Evolutionary conservation across 92 coral and sea anemone species (phyloP).

Genomic region (Umimayanthus kanabou): DNA sequence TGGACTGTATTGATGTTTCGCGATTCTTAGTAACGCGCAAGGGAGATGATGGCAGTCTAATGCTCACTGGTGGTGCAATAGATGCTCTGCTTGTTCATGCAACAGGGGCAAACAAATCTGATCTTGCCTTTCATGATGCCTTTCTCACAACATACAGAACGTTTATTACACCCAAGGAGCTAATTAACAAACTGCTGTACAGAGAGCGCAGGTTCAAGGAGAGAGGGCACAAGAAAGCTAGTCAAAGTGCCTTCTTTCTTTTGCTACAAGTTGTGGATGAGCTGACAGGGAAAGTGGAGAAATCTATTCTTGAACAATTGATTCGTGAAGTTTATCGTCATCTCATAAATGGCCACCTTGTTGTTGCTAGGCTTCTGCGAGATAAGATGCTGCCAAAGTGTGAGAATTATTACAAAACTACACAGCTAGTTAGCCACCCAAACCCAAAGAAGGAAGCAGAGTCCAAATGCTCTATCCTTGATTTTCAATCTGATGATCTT

Average conservation of each 20-base stretch:
- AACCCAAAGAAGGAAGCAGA: conserved; percentile 38
- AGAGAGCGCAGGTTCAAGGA: conserved; percentile 95
- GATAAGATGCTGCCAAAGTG: conserved; percentile 95
- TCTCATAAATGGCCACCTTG: conserved; percentile 87
- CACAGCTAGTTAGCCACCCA: conserved; percentile 56
- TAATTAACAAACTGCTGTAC: conserved; percentile 84
- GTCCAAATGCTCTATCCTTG: conserved; percentile 65
- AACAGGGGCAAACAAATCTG: conserved; percentile 83
- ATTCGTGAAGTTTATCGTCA: conserved; percentile 91
- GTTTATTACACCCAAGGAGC: conserved; percentile 77
- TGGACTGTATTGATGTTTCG: conserved; percentile 95
- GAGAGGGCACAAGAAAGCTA: conserved; percentile 93
- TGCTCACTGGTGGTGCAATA: conserved; percentile 95
- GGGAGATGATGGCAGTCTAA: conserved; percentile 71
- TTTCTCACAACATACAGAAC: conserved; percentile 94
- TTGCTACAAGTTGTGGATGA: conserved; percentile 93
- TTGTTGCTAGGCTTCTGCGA: conserved; percentile 81
- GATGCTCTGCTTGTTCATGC: conserved; percentile 98
- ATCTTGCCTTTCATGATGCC: conserved; percentile 92
- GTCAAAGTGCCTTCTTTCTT: conserved; percentile 91
- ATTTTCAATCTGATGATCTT: conserved; percentile 82
- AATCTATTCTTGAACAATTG: conserved; percentile 88
- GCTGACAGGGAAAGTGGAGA: conserved; percentile 89
- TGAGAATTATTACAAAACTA: conserved; percentile 84
- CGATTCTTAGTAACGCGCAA: conserved; percentile 86